phyloP scores from a whole-genome alignment of 92 coral and sea anemone species.

The Porites evermanni region DNA sequence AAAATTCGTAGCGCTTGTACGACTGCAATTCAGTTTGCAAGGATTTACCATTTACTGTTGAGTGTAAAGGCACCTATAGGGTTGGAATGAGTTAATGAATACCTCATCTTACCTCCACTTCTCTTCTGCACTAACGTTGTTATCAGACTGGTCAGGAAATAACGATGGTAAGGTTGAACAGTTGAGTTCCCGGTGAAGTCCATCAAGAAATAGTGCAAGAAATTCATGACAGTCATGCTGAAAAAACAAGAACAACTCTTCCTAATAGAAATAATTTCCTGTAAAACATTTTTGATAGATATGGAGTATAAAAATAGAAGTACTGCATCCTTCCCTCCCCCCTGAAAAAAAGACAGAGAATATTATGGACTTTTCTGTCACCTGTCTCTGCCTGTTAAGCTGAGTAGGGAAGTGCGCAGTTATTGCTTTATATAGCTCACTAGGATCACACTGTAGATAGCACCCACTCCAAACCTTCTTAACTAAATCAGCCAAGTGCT shows the following conservation, averaged over 20 bases:
- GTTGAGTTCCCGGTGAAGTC: conserved; percentile 81
- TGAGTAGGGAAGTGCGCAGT: conserved; percentile 44
- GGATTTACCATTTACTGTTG: too few species aligned
- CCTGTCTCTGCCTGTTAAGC: conserved; percentile 36
- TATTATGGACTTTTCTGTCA: background rate
- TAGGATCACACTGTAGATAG: conserved; percentile 77
- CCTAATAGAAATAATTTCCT: background rate
- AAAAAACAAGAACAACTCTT: background rate
- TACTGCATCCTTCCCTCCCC: background rate
- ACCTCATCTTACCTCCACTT: conserved; percentile 76
- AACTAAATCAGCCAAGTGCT: conserved; percentile 63
- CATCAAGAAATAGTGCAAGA: conserved; percentile 81
- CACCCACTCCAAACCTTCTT: conserved; percentile 85
- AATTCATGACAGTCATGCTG: conserved; percentile 92
- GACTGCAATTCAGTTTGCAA: too few species aligned
- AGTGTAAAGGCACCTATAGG: too few species aligned
- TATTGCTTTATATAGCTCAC: conserved; percentile 63
- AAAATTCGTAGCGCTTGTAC: too few species aligned
- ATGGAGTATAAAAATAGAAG: too few species aligned
- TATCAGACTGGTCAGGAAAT: conserved; percentile 9
- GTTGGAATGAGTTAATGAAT: background rate
- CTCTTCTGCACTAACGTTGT: conserved; percentile 48
- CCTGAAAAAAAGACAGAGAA: background rate
- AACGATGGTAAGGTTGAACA: conserved; percentile 31
- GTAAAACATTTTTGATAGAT: too few species aligned